These are phyloP conservation scores for Engystomops pustulosus DNA, from an alignment of 2,113 vertebrate genomes.

Conservation along the genomic window DNA sequence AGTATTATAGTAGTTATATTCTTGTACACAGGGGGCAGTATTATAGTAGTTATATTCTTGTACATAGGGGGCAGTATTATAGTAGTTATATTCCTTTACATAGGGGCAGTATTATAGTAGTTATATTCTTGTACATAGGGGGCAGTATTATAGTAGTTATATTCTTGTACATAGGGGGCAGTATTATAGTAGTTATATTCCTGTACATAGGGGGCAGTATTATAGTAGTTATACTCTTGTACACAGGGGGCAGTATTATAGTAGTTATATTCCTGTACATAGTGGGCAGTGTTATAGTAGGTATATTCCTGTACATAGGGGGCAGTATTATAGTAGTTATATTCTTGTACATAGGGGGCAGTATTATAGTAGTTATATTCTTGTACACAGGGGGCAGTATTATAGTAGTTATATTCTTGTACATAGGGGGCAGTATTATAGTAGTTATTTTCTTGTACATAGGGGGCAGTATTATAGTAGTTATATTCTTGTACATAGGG, in stretches of 20 bases:
- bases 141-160: no score
- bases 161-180: no score
- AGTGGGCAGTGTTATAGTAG: background rate
- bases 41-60: slow-evolving; percentile 1
- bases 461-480: slow-evolving; percentile 3
- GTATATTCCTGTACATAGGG: slow-evolving; percentile 4
- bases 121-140: no score
- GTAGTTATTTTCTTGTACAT: background rate
- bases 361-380: slow-evolving; percentile 16
- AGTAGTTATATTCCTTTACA: background rate
- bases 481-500: background rate
- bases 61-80: background rate
- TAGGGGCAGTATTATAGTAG: no score
- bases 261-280: no score
- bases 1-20: no score
- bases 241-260: no score
- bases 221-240: no score
- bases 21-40: background rate
- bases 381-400: background rate
- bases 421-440: background rate
- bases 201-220: no score
- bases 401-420: background rate
- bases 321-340: background rate
- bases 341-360: background rate
- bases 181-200: no score